Conservation (phyloP, 2,113 vertebrate genomes). For the Lichenostomus cassidix region DNA sequence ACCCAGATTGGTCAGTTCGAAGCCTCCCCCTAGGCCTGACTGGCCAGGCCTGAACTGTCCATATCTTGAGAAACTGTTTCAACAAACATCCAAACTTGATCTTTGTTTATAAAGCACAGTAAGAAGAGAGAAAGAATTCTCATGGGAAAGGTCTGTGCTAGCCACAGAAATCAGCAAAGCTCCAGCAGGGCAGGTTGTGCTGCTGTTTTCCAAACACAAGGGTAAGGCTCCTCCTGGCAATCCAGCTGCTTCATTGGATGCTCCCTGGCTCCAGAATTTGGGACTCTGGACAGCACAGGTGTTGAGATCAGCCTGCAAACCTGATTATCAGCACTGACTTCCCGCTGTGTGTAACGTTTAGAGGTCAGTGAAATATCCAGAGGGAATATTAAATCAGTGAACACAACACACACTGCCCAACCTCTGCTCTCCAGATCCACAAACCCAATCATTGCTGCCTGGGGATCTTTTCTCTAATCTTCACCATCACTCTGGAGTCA, state of each 20-base stretch:
- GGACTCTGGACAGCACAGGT: background rate
- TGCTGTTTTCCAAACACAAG: fast-evolving
- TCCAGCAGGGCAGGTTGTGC: background rate
- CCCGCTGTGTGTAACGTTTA: background rate
- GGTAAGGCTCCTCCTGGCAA: background rate
- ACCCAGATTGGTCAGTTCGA: too few species aligned
- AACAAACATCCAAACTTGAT: too few species aligned
- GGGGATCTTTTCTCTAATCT: background rate
- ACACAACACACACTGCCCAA: background rate
- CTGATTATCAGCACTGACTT: background rate
- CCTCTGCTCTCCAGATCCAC: background rate
- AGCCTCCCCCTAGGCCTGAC: too few species aligned
- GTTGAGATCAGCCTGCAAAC: background rate
- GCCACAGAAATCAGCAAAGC: too few species aligned
- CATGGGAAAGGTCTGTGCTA: too few species aligned
- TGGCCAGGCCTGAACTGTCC: too few species aligned
- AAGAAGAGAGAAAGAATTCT: too few species aligned
- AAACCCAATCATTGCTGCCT: background rate
- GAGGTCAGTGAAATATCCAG: background rate
- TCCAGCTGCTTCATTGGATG: background rate
- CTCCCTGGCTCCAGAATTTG: background rate
- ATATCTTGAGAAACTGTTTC: too few species aligned
- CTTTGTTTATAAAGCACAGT: too few species aligned
- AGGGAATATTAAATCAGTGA: background rate
- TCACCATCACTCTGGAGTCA: background rate